Evolutionary conservation across 2,888 invertebrate species (phyloP), one percentile per base, ranked within the genome.

Genomic region (Polydesmus complanatus): DNA sequence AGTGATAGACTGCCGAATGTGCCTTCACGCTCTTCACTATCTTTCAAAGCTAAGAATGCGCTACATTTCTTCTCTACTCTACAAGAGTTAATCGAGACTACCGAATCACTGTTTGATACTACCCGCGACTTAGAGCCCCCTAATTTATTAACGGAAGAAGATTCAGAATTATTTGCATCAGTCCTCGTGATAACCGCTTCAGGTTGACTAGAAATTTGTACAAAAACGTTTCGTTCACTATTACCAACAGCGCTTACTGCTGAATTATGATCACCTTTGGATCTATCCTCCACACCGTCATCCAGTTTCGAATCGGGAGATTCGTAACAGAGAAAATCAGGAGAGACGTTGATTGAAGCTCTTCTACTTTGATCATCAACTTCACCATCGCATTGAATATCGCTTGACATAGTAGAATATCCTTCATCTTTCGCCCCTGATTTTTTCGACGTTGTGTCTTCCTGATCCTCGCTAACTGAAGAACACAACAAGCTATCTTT

Each of bases 391-490:
- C 83, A 83, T 72, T 86, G 86, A 1, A 86, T 85, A 70, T 87
- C 87, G 64, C 85, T 85, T 14, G 86, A 86, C 86, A 87, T 87
- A 2, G 87, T 87, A 63, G 86, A 86, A 73, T 87, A 87, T 21
- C 86, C 87, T 72, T 87, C 87, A 76, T 87, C 87, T 67, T 85
- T 80, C 66, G 85, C 85, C 51, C 84, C 84, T 18, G 61, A 61
- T 22, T 23, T 57, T 26, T 60, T 56, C 23, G 55, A 55, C 19
- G 49, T 50, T 27, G 50, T 56, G 23, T 61, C 55, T 11, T 58
- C 58, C 5, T 14, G 85, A 63, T 85, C 84, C 71, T 85, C 85
- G 66, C 82, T 83, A 18, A 83, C 84, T 5, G 56, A 56, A 21
- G 51, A 21, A 23, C 55, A 61, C 56, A 56, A 25, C 14, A 26